phyloP scores from a whole-genome alignment of 1,140 invertebrate genomes.

The Belonocnema kinseyi region DNA sequence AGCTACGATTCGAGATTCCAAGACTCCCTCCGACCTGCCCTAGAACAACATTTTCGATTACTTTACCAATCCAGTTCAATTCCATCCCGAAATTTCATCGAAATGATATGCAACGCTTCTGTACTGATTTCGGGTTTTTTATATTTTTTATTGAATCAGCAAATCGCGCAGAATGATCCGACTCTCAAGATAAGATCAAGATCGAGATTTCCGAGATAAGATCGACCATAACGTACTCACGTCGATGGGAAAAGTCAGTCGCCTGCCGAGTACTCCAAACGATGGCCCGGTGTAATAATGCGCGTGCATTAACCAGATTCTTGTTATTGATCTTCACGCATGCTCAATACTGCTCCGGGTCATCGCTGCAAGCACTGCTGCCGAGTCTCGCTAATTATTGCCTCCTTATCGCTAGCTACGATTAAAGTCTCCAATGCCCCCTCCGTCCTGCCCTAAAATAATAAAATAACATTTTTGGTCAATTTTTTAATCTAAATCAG shows the following conservation, averaged over 20 bases:
- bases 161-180: too few species aligned
- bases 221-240: constrained; percentile 6
- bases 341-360: too few species aligned
- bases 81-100: too few species aligned
- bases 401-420: neutral
- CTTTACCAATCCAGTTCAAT: neutral
- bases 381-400: neutral
- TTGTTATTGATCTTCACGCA: too few species aligned
- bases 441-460: neutral
- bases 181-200: too few species aligned
- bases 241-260: constrained; percentile 16
- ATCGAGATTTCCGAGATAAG: neutral
- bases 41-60: neutral
- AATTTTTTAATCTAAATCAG: neutral
- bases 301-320: too few species aligned
- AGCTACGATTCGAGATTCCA: constrained; percentile 28
- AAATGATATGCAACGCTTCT: too few species aligned
- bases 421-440: neutral
- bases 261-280: too few species aligned
- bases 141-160: too few species aligned
- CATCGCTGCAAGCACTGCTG: neutral
- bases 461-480: neutral
- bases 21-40: neutral
- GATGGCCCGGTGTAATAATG: too few species aligned
- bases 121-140: too few species aligned